Evolutionary conservation across 1,140 invertebrate species (phyloP).

Genomic region (Laupala kohalensis): DNA sequence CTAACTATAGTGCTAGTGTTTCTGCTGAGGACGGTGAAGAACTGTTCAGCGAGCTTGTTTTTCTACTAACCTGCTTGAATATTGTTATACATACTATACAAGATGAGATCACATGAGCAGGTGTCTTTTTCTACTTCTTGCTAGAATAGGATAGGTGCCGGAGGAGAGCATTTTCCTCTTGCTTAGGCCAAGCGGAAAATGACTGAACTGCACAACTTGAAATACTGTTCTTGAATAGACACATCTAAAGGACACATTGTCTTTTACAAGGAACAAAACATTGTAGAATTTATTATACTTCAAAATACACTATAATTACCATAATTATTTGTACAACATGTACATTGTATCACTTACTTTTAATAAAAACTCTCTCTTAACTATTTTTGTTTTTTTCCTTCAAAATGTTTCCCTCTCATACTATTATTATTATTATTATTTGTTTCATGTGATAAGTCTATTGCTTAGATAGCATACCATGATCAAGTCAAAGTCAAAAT

Average conservation of each 20-base stretch:
- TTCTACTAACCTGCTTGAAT: neutral
- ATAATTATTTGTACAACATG: constrained; percentile 9
- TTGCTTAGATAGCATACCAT: no score
- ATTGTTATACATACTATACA: neutral
- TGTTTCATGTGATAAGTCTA: no score
- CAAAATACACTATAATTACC: constrained; percentile 4
- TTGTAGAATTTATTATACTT: constrained; percentile 9
- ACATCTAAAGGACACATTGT: neutral
- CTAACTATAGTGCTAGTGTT: neutral
- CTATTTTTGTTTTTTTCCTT: constrained; percentile 1
- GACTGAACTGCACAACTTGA: neutral
- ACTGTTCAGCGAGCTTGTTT: neutral
- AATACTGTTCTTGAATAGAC: neutral
- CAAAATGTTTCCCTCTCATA: neutral
- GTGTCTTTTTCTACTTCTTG: neutral
- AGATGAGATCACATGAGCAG: neutral
- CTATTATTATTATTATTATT: neutral
- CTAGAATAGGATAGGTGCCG: neutral
- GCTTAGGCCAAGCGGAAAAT: neutral
- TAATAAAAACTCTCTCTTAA: constrained; percentile 12
- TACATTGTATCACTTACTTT: constrained; percentile 12
- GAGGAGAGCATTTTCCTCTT: neutral
- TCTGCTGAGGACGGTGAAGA: neutral
- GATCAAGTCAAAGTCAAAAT: no score
- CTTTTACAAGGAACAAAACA: neutral